Base-by-base conservation (phyloP, 2,797 vertebrate species). In the Sebastes matsubarae region DNA sequence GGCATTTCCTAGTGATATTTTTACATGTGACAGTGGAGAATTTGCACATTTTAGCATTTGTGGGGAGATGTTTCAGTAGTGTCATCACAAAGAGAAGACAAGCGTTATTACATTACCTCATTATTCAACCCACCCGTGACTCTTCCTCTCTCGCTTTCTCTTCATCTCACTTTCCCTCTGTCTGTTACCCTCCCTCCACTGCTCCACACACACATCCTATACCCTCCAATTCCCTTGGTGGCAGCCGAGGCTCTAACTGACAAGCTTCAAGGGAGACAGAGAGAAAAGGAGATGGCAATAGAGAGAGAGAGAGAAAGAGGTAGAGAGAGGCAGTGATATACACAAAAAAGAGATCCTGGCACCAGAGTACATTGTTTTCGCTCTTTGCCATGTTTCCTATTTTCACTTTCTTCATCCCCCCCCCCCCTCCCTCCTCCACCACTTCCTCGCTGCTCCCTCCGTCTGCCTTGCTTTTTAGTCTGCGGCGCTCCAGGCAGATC, bases 401-500 rank as follows among this genome's bases (percentile, higher is more conserved):
- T 87, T 93, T 92, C 75, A 36, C 81, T 90, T 83, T 89, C 85
- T 90, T 89, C 79, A 68, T 74, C 77, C 75, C 72, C 85, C 58
- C 68, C 64, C 30, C 24, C 8, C 70, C 32, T 66, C 13, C 77
- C 76, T 24, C 79, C 74, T 71, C 77, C 76, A 30, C 80, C 71
- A 68, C 72, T 81, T 86, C 82, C 80, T 87, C 59, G 6, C 76
- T 83, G 83, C 83, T 87, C 78, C 57, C 65, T 87, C 84, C 42
- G 81, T 82, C 88, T 92, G 87, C 82, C 84, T 92, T 84, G 85
- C 87, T 88, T 93, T 94, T 92, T 88, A 90, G 90, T 93, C 87
- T 88, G 89, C 34, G 38, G 60, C 79, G 93, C 94, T 93, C 78
- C 84, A 90, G 93, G 92, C 92, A 93, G 93, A 93, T 95, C 90